Percentiles rank a stretch among this genome's conserved stretches.
Evolutionary conservation across 2,888 invertebrate genomes (phyloP).

Genomic region (Thysanoteuthis rhombus): DNA sequence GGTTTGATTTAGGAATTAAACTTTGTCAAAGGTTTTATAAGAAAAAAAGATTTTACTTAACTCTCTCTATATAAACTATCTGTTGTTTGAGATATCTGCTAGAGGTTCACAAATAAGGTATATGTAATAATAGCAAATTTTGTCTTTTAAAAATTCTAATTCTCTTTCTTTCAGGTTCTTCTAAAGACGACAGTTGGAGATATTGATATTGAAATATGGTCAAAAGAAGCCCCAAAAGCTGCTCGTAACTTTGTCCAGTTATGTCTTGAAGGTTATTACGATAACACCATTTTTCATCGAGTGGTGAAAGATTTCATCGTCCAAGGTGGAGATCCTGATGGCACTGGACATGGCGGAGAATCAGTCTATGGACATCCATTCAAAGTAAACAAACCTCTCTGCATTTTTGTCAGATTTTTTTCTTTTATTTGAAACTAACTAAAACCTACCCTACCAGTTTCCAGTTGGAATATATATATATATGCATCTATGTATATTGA

Average conservation of each 20-base stretch:
- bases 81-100: too few relatives aligned
- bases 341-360: constrained; percentile 94
- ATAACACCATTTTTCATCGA: constrained; percentile 87
- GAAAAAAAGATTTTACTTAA: too few relatives aligned
- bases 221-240: constrained; percentile 94
- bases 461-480: too few relatives aligned
- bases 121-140: too few relatives aligned
- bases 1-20: too few relatives aligned
- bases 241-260: constrained; percentile 93
- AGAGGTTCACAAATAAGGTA: too few relatives aligned
- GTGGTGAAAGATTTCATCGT: constrained; percentile 94
- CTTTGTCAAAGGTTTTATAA: too few relatives aligned
- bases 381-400: constrained; percentile 74
- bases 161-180: constrained; percentile 76
- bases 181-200: constrained; percentile 93
- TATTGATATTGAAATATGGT: constrained; percentile 97
- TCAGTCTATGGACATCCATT: constrained; percentile 94
- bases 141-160: too few relatives aligned
- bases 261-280: constrained; percentile 95
- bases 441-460: too few relatives aligned
- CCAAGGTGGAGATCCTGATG: constrained; percentile 96
- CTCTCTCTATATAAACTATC: too few relatives aligned
- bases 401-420: neutral
- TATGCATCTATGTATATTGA: too few relatives aligned
- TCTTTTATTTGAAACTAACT: too few relatives aligned